A percentile compares a stretch with the other conserved stretches of the same genome.
phyloP scores from a whole-genome alignment of 2,888 invertebrate species.

The Agrenia bidenticulata region DNA sequence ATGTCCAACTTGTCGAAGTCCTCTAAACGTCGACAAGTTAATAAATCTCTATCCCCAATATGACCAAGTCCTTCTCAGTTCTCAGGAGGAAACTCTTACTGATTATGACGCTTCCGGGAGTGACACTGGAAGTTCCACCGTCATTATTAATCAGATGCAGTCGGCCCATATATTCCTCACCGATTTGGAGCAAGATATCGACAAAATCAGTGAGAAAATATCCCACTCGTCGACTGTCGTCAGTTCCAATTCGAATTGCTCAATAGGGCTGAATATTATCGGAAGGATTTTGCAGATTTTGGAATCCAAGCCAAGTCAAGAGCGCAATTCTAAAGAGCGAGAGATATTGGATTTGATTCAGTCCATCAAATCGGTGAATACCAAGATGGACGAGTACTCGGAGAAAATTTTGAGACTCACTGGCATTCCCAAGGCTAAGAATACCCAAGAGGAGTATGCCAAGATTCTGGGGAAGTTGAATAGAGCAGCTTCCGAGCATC shows the following conservation, averaged over 20 bases:
- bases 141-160: too few relatives aligned
- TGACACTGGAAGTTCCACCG: too few relatives aligned
- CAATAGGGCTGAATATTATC: too few relatives aligned
- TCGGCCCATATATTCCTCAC: background rate
- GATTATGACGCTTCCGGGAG: too few relatives aligned
- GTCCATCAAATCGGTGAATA: background rate
- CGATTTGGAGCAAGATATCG: background rate
- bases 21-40: background rate
- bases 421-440: background rate
- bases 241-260: too few relatives aligned
- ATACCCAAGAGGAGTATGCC: background rate
- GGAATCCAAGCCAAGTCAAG: background rate
- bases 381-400: background rate
- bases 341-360: background rate
- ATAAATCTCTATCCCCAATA: background rate
- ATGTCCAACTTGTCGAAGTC: conserved; percentile 3
- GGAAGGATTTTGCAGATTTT: background rate
- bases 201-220: too few relatives aligned
- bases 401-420: background rate
- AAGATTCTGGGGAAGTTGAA: background rate
- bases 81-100: too few relatives aligned
- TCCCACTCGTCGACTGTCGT: too few relatives aligned
- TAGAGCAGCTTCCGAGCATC: background rate
- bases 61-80: background rate
- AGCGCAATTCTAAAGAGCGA: background rate